phyloP scores from a whole-genome alignment of 2,113 vertebrate species.

The Neolamprologus falcicula region DNA sequence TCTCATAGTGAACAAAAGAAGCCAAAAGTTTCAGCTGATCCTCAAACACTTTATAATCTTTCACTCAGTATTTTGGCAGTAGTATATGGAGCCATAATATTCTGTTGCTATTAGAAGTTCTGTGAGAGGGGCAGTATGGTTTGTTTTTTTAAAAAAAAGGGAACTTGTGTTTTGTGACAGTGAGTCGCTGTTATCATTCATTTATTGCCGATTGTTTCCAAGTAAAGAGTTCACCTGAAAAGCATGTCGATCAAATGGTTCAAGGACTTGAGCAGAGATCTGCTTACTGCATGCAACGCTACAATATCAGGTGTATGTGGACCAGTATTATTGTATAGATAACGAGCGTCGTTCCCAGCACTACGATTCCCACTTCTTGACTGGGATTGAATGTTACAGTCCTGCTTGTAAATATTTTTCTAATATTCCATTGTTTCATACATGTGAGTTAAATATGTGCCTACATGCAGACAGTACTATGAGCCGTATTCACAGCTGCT shows the following conservation, averaged over 20 bases:
- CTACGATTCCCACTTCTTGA: slow-evolving; percentile 3
- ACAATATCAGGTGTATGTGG: neutral
- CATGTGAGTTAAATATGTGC: slow-evolving; percentile 11
- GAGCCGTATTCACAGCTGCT: neutral
- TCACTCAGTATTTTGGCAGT: neutral
- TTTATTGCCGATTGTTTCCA: neutral
- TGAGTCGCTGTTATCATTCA: neutral
- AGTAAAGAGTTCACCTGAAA: neutral
- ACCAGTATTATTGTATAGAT: neutral
- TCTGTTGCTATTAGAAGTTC: slow-evolving; percentile 1
- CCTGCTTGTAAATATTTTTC: slow-evolving; percentile 48
- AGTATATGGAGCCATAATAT: slow-evolving; percentile 8
- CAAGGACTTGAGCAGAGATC: neutral
- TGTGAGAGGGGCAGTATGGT: neutral
- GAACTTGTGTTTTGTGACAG: slow-evolving; percentile 7
- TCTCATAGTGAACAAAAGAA: neutral
- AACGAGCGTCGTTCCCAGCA: neutral
- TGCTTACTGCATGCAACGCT: slow-evolving; percentile 12
- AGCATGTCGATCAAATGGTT: neutral
- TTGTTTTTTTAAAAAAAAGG: neutral
- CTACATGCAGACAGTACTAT: neutral
- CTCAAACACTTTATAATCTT: neutral
- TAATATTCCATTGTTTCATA: slow-evolving; percentile 6
- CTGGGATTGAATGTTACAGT: slow-evolving; percentile 18
- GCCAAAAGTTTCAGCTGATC: neutral